phyloP scores from a whole-genome alignment of 1,140 invertebrate genomes.

The Aphaenogaster rudis region DNA sequence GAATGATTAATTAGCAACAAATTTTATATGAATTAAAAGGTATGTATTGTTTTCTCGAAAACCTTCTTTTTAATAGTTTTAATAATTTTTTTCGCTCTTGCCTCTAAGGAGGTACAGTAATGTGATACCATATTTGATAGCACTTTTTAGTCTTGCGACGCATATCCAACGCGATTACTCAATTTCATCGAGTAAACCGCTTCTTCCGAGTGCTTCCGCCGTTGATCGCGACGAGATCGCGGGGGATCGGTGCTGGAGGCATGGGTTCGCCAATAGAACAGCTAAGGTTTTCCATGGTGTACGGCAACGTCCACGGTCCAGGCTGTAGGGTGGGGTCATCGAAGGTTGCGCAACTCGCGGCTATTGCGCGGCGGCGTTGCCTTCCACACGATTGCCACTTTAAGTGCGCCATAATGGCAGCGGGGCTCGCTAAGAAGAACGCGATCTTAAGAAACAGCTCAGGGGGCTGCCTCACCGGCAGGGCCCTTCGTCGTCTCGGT shows the following conservation, averaged over 20 bases:
- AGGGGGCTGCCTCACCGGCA: conserved; percentile 73
- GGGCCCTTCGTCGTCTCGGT: conserved; percentile 71
- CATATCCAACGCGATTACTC: conserved; percentile 24
- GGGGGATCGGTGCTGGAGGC: conserved; percentile 4
- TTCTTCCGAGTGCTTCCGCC: conserved; percentile 41
- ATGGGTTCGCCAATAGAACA: conserved; percentile 32
- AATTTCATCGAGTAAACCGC: conserved; percentile 27
- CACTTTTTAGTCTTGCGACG: background rate
- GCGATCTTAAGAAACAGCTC: conserved; percentile 81
- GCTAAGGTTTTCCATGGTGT: conserved; percentile 50
- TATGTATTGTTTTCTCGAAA: background rate
- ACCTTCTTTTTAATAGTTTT: background rate
- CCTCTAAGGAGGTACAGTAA: background rate
- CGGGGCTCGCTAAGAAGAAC: conserved; percentile 79
- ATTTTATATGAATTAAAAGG: background rate
- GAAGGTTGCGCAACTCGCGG: conserved; percentile 80
- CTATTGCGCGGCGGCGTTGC: conserved; percentile 78
- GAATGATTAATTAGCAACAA: background rate
- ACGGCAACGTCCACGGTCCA: conserved; percentile 55
- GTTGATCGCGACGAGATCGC: conserved; percentile 14
- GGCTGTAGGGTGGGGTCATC: conserved; percentile 77
- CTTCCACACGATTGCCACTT: conserved; percentile 83
- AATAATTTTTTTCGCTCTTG: background rate
- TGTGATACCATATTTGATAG: background rate
- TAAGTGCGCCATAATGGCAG: conserved; percentile 83